These are phyloP conservation scores for Anarrhichthys ocellatus DNA, from an alignment of 2,113 vertebrate genomes.

Conservation along the genomic window DNA sequence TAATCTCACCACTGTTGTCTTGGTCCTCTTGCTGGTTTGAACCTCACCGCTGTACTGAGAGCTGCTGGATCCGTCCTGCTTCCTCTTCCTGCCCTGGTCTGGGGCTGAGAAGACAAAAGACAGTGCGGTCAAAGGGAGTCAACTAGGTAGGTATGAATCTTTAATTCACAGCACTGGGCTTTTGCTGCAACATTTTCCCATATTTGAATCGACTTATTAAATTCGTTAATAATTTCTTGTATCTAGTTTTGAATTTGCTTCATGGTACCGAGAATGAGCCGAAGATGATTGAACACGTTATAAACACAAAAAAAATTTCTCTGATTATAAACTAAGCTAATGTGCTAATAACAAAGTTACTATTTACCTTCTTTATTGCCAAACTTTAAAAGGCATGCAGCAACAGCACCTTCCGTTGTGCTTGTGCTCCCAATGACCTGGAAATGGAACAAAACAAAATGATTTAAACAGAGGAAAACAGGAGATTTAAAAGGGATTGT, in stretches of 20 bases:
- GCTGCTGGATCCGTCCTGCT: slow-evolving; percentile 76
- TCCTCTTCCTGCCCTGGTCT: slow-evolving; percentile 85
- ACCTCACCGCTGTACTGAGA: slow-evolving; percentile 69
- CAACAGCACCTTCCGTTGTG: slow-evolving; percentile 89
- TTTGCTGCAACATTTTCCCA: background rate
- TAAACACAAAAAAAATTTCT: background rate
- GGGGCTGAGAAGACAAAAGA: slow-evolving; percentile 23
- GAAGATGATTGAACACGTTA: background rate
- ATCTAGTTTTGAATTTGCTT: background rate
- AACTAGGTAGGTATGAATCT: background rate
- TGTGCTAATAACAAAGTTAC: background rate
- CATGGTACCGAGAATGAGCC: background rate
- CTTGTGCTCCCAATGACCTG: slow-evolving; percentile 86
- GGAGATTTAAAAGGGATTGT: background rate
- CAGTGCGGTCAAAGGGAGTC: background rate
- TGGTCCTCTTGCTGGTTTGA: slow-evolving; percentile 84
- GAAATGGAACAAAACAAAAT: slow-evolving; percentile 22
- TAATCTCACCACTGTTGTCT: slow-evolving; percentile 80
- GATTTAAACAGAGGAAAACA: background rate
- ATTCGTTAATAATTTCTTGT: background rate
- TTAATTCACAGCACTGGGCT: background rate
- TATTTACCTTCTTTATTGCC: slow-evolving; percentile 83
- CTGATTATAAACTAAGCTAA: background rate
- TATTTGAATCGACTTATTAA: background rate
- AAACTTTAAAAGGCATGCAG: slow-evolving; percentile 83